phyloP scores from a whole-genome alignment of 2,888 invertebrate species.

The Drosophila acutilabella region DNA sequence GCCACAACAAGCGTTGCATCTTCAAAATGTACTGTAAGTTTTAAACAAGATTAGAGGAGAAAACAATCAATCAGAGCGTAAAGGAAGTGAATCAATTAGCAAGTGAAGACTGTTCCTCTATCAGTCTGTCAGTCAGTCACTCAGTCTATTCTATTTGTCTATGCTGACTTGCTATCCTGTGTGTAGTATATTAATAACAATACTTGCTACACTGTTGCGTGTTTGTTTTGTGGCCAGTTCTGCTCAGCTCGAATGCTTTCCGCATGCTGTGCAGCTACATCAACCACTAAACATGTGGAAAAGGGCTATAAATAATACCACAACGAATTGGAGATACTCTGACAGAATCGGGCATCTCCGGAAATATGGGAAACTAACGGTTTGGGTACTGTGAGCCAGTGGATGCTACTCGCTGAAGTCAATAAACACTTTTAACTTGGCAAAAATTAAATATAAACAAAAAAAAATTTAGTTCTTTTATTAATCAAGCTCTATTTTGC shows the following conservation, averaged over 20 bases:
- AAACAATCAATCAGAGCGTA: slow-evolving; percentile 59
- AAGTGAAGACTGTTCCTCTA: slow-evolving; percentile 1
- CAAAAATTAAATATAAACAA: too few species aligned
- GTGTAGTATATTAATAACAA: slow-evolving; percentile 36
- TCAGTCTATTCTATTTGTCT: slow-evolving; percentile 7
- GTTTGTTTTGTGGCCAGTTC: slow-evolving; percentile 15
- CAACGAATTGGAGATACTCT: slow-evolving; percentile 25
- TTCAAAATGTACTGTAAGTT: slow-evolving; percentile 12
- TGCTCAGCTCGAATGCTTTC: slow-evolving; percentile 53
- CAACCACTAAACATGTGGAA: slow-evolving; percentile 20
- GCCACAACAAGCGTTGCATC: slow-evolving; percentile 67
- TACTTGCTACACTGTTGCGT: slow-evolving; percentile 6
- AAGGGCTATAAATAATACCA: not conserved
- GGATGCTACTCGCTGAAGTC: too few species aligned
- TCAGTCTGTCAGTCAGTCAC: slow-evolving; percentile 2
- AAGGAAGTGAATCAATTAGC: slow-evolving; percentile 53
- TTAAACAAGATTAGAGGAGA: slow-evolving; percentile 19
- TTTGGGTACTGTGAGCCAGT: not conserved
- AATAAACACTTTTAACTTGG: too few species aligned
- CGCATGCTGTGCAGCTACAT: slow-evolving; percentile 59
- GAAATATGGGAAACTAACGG: not conserved
- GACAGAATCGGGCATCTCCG: not conserved
- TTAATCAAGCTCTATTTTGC: too few species aligned
- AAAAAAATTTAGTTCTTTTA: not conserved
- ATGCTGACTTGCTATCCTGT: slow-evolving; percentile 2